A percentile compares a stretch with the other conserved stretches of the same genome.
phyloP scores from a whole-genome alignment of 64 coral and sea anemone species.

The Montipora foliosa region DNA sequence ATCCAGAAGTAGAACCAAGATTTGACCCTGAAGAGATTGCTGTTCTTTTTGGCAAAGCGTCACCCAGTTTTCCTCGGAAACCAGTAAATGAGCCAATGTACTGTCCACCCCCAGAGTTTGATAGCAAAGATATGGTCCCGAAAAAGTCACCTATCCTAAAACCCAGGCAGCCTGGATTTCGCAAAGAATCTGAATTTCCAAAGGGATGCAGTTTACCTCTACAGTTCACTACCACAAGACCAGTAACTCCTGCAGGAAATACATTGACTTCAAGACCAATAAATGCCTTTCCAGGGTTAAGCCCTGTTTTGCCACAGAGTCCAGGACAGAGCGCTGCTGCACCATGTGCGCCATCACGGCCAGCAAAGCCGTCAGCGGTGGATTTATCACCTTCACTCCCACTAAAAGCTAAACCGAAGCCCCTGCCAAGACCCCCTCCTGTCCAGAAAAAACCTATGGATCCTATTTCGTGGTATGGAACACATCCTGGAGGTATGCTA shows the following conservation, averaged over 20 bases:
- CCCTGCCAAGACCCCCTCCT: background rate
- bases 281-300: background rate
- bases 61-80: background rate
- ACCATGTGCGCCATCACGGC: slow-evolving; percentile 2
- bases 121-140: background rate
- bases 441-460: background rate
- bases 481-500: background rate
- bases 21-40: slow-evolving; percentile 15
- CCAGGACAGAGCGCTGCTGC: background rate
- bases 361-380: background rate
- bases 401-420: slow-evolving; percentile 2
- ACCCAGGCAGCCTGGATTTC: background rate
- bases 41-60: slow-evolving; percentile 5
- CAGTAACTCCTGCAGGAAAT: background rate
- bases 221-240: background rate
- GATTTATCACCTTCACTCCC: background rate
- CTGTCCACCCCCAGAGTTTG: slow-evolving; percentile 23
- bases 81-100: background rate
- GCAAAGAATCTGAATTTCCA: background rate
- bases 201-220: background rate
- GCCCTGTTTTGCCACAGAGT: background rate
- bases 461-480: background rate
- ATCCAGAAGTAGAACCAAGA: slow-evolving; percentile 47
- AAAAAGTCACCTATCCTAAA: background rate
- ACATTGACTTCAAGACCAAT: background rate